These are phyloP conservation scores for Lobophora halterata DNA, from an alignment of 2,888 invertebrate genomes.

Conservation along the genomic window DNA sequence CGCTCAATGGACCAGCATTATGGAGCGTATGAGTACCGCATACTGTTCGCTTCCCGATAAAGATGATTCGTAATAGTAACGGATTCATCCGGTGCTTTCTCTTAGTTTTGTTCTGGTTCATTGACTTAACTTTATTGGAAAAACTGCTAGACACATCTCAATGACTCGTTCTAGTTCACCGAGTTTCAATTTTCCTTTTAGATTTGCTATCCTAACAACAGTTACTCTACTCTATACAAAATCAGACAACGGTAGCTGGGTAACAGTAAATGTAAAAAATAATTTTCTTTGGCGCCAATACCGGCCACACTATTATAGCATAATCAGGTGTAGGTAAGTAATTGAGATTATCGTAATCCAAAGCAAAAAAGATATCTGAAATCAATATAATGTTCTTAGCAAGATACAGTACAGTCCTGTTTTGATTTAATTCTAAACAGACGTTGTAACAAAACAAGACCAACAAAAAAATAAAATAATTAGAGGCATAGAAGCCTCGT, in stretches of 20 bases:
- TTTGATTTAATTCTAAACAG: too few species aligned
- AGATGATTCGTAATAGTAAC: constrained; percentile 31
- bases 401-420: too few species aligned
- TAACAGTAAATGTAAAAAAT: constrained; percentile 26
- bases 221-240: constrained; percentile 17
- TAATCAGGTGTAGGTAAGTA: constrained; percentile 14
- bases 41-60: constrained; percentile 30
- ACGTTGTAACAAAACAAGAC: constrained; percentile 32
- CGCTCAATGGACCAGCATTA: constrained; percentile 31
- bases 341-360: constrained; percentile 12
- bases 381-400: too few species aligned
- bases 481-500: constrained; percentile 42
- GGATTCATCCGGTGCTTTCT: constrained; percentile 26
- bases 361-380: too few species aligned
- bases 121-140: constrained; percentile 19
- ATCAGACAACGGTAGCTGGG: constrained; percentile 12
- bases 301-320: constrained; percentile 20
- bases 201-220: constrained; percentile 14
- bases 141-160: too few species aligned
- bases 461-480: constrained; percentile 36
- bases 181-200: background rate
- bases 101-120: constrained; percentile 25
- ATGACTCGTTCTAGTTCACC: too few species aligned
- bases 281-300: constrained; percentile 24
- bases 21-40: constrained; percentile 27